Percentiles rank a stretch among this genome's conserved stretches.
phyloP scores from a whole-genome alignment of 2,113 vertebrate genomes.

The Cacatua alba region DNA sequence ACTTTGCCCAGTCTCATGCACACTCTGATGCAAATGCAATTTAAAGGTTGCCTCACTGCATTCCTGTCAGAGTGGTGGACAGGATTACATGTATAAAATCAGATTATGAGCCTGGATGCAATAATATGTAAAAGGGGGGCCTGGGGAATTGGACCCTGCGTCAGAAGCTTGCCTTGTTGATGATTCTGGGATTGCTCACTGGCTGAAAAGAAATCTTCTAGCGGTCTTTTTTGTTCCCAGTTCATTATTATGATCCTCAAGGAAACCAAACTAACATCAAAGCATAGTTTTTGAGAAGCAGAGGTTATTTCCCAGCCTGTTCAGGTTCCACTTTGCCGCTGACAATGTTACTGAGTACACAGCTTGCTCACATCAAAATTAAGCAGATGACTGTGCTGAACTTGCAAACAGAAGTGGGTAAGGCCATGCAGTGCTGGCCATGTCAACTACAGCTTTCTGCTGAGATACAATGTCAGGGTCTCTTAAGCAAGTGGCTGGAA shows the following conservation, averaged over 20 bases:
- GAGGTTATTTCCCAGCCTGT: neutral
- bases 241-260: neutral
- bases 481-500: neutral
- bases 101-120: neutral
- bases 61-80: neutral
- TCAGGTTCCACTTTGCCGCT: neutral
- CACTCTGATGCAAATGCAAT: neutral
- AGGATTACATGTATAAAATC: neutral
- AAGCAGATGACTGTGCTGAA: neutral
- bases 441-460: neutral
- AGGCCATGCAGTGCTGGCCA: neutral
- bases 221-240: neutral
- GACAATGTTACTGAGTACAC: neutral
- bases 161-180: neutral
- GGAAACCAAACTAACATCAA: neutral
- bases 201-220: neutral
- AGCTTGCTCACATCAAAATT: neutral
- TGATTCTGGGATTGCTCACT: neutral
- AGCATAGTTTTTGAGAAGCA: neutral
- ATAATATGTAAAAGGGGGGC: neutral
- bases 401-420: neutral
- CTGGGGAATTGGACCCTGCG: neutral
- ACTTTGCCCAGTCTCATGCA: neutral
- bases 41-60: neutral
- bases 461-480: neutral